Conservation (phyloP, 2,888 invertebrate genomes). For the Rhagonycha fulva region DNA sequence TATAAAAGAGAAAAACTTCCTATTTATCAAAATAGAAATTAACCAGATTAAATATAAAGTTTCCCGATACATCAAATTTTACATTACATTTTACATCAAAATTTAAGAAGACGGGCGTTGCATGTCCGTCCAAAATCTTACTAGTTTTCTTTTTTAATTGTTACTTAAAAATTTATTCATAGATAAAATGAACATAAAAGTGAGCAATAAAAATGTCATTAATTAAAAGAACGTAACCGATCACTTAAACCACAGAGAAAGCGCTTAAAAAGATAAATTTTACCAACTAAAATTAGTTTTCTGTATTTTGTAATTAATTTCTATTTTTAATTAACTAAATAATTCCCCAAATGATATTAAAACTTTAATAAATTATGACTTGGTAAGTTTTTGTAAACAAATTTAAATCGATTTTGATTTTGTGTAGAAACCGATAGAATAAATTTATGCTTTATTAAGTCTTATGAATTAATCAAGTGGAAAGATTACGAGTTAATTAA, state of each 20-base stretch:
- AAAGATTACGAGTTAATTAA: slow-evolving; percentile 1
- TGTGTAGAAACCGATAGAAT: not conserved
- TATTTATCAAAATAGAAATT: too few relatives aligned
- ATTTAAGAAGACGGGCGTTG: too few relatives aligned
- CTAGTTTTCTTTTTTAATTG: not conserved
- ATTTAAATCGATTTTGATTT: not conserved
- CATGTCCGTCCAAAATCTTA: too few relatives aligned
- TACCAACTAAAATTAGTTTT: not conserved
- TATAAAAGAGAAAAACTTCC: too few relatives aligned
- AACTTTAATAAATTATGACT: not conserved
- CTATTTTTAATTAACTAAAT: not conserved
- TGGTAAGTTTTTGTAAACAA: not conserved
- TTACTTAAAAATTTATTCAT: not conserved
- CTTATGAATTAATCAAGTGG: not conserved
- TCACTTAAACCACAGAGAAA: not conserved
- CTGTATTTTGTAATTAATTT: not conserved
- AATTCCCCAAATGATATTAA: not conserved
- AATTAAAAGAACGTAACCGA: not conserved
- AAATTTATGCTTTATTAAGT: slow-evolving; percentile 4
- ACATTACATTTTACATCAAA: too few relatives aligned
- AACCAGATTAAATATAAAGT: too few relatives aligned
- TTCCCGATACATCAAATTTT: too few relatives aligned
- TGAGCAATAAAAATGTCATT: not conserved
- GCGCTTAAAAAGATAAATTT: not conserved
- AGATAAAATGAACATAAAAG: not conserved